Evolutionary conservation across 2,888 invertebrate species (phyloP).

Genomic region (Onthophagus sagittarius): DNA sequence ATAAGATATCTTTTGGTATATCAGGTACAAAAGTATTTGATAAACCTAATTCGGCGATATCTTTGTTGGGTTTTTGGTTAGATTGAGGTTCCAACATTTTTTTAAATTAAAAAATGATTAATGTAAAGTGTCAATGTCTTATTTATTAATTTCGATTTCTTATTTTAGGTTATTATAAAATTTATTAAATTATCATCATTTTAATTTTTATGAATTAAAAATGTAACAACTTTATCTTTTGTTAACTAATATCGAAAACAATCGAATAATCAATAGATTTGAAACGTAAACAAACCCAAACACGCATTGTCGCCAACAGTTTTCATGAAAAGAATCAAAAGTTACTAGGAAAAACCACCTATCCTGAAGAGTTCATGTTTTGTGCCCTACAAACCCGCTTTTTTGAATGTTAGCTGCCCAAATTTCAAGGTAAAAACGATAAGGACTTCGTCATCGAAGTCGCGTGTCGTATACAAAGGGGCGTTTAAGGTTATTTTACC

Average conservation of each 20-base stretch:
- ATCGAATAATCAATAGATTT: not conserved
- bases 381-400: not conserved
- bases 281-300: not conserved
- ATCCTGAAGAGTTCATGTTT: not conserved
- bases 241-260: no score
- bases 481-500: not conserved
- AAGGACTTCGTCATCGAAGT: not conserved
- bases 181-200: no score
- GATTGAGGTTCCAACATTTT: slow-evolving; percentile 13
- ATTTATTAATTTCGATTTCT: no score
- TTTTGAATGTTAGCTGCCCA: not conserved
- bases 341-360: not conserved
- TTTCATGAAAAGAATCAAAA: not conserved
- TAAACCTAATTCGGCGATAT: slow-evolving; percentile 25
- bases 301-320: not conserved
- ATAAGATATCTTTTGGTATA: slow-evolving; percentile 51
- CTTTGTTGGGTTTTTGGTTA: slow-evolving; percentile 6
- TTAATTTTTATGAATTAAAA: no score
- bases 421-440: not conserved
- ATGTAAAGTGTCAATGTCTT: not conserved
- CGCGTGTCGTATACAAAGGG: not conserved
- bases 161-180: no score
- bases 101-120: not conserved
- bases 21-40: slow-evolving; percentile 26
- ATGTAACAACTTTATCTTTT: no score